Evolutionary conservation across 2,797 vertebrate genomes (phyloP).

Genomic region (Odontamblyopus lacepedii): DNA sequence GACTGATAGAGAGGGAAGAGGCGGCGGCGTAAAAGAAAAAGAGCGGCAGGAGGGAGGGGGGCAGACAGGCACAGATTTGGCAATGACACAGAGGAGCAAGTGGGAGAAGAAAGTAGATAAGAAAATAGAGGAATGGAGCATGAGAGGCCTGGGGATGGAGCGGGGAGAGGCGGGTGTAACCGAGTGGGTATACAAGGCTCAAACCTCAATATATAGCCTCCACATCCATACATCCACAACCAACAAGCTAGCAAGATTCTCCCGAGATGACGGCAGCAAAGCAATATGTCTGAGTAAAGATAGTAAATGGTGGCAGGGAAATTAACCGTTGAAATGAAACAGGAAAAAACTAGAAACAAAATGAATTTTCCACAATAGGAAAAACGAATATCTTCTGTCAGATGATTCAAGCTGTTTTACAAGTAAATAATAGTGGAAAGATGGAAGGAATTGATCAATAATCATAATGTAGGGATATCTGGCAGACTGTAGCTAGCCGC

Average conservation of each 20-base stretch:
- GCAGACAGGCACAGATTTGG: slow-evolving; percentile 73
- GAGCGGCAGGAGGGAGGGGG: slow-evolving; percentile 54
- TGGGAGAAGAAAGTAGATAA: slow-evolving; percentile 77
- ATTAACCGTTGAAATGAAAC: slow-evolving; percentile 63
- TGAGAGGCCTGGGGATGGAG: slow-evolving; percentile 67
- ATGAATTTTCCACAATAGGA: slow-evolving; percentile 14
- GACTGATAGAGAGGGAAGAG: slow-evolving; percentile 72
- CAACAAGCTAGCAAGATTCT: slow-evolving; percentile 66
- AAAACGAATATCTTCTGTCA: slow-evolving; percentile 19
- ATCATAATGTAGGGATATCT: slow-evolving; percentile 54
- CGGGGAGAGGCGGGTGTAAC: slow-evolving; percentile 36
- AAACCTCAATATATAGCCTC: slow-evolving; percentile 68
- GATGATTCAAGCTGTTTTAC: slow-evolving; percentile 39
- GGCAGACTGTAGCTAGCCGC: slow-evolving; percentile 61
- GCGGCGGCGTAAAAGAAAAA: slow-evolving; percentile 66
- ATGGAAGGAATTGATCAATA: slow-evolving; percentile 58
- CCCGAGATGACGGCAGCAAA: slow-evolving; percentile 53
- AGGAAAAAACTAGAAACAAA: slow-evolving; percentile 13
- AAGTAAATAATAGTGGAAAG: slow-evolving; percentile 54
- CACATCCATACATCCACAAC: slow-evolving; percentile 58
- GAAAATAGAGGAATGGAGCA: slow-evolving; percentile 75
- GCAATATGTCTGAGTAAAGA: slow-evolving; percentile 71
- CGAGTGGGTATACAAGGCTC: slow-evolving; percentile 61
- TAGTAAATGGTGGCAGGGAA: slow-evolving; percentile 66
- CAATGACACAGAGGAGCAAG: slow-evolving; percentile 74